Evolutionary conservation across 2,113 vertebrate species (phyloP), one percentile per base, ranked within the genome.

Genomic region (Entomyzon cyanotis): DNA sequence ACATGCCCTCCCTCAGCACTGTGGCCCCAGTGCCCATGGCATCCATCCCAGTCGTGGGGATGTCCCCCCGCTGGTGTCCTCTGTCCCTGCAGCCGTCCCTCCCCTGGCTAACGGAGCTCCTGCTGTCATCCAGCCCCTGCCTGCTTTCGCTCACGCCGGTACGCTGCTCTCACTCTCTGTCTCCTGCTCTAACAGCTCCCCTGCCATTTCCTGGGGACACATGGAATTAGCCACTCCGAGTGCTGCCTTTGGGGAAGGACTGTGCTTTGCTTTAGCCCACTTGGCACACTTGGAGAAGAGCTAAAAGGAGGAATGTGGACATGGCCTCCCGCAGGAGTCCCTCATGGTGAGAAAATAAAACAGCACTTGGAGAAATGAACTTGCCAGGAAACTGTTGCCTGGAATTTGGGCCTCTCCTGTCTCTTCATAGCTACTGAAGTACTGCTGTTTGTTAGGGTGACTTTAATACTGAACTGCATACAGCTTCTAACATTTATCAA

Each of bases 101-200:
- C 98, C 99, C 52, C 96, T 99, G 86, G 98, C 99, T 93, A 99
- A 99, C 12, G 99, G 99, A 96, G 97, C 99, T 35, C 99, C 99
- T 82, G 98, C 98, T 60, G 98, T 99, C 92, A 99, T 99, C 94
- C 99, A 99, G 84, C 98, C 99, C 91, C 98, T 99, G 93, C 97
- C 98, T 78, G 98, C 98, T 92, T 99, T 99, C 96, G 97, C 99
- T 90, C 99, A 99, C 97, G 89, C 98, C 97, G 98, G 99, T 99
- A 98, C 11, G 98, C 97, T 47, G 85, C 62, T 77, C 49, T 89
- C 64, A 52, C 56, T 94, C 58, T 93, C 80, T 92, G 90, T 89
- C 12, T 93, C 31, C 83, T 59, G 82, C 95, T 95, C 18, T 95
- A 94, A 92, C 84, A 87, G 84, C 73, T 77, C 27, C 84, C 73